Base-by-base conservation (phyloP, 2,797 vertebrate genomes). In the Poeciliopsis paucimaculata region DNA sequence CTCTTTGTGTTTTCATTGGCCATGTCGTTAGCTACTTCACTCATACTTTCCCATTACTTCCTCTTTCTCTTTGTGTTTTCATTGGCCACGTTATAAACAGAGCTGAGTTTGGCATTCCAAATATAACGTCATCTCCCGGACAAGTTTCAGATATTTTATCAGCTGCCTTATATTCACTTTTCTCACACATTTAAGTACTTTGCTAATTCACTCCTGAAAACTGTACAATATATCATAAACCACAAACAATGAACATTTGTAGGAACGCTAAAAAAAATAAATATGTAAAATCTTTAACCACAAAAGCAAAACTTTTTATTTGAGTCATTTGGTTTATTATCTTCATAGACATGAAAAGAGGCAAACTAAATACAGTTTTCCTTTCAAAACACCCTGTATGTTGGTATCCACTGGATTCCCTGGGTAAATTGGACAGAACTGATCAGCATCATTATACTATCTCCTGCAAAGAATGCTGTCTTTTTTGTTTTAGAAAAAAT, bases 381-480 rank as follows among this genome's bases (percentile, higher is more conserved):
- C 9, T 36, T 64, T 64, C 12, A 10, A 64, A 64, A 64, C 62
- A 23, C 8, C 16, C 8, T 10, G 1, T 64, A 64, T 64, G 16
- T 64, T 64, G 62, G 34, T 20, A 18, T 36, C 66, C 60, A 51
- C 72, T 73, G 72, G 26, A 39, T 75, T 18, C 45, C 79, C 36
- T 70, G 12, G 16, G 73, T 72, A 39, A 73, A 81, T 46, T 84
- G 60, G 68, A 53, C 75, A 70, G 26, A 53, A 72, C 12, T 76
- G 75, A 86, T 79, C 74, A 70, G 23, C 10, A 41, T 23, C 7
- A n/a, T 43, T 70, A 45, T 26, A 15, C 72, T 13, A 49, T 53
- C 72, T 73, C 31, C 31, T 53, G 31, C 72, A 49, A 39, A 49
- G 9, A 34, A 53, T 36, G 47, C 6, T 36, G 1, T 39, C 51